phyloP scores from a whole-genome alignment of 2,888 invertebrate species.

The Agapostemon virescens region DNA sequence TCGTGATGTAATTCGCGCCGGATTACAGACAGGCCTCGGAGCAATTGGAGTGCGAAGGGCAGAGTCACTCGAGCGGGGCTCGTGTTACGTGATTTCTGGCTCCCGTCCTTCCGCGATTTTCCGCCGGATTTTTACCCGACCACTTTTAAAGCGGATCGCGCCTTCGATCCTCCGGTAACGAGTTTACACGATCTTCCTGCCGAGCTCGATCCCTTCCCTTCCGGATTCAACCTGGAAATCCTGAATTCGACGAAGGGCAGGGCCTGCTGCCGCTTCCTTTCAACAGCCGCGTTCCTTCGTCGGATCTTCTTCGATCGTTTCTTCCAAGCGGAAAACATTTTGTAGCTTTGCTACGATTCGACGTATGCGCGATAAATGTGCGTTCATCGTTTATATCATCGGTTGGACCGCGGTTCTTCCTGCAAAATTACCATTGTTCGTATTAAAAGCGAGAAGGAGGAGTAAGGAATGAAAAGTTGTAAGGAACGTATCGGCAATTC shows the following conservation, averaged over 20 bases:
- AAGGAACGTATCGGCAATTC: too few relatives aligned
- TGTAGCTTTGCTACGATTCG: not conserved
- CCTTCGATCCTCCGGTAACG: slow-evolving; percentile 8
- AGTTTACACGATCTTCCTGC: slow-evolving; percentile 1
- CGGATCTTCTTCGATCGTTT: not conserved
- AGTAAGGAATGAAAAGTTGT: too few relatives aligned
- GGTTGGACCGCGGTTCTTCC: too few relatives aligned
- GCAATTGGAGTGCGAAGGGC: slow-evolving; percentile 73
- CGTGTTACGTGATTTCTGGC: slow-evolving; percentile 54
- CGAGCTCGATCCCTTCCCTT: not conserved
- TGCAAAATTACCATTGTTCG: too few relatives aligned
- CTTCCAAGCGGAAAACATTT: not conserved
- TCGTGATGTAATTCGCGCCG: slow-evolving; percentile 59
- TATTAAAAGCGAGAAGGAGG: too few relatives aligned
- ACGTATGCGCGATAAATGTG: not conserved
- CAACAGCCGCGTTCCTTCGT: not conserved
- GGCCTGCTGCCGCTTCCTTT: too few relatives aligned
- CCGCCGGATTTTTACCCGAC: slow-evolving; percentile 5
- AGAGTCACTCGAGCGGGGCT: slow-evolving; percentile 62
- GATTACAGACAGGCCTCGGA: slow-evolving; percentile 53
- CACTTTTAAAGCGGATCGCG: not conserved
- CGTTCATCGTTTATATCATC: too few relatives aligned
- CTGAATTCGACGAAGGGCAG: too few relatives aligned
- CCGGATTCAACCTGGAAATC: not conserved
- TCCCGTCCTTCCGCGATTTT: slow-evolving; percentile 43